Base-by-base conservation (phyloP, 1,140 invertebrate species). In the Trichonephila inaurata region DNA sequence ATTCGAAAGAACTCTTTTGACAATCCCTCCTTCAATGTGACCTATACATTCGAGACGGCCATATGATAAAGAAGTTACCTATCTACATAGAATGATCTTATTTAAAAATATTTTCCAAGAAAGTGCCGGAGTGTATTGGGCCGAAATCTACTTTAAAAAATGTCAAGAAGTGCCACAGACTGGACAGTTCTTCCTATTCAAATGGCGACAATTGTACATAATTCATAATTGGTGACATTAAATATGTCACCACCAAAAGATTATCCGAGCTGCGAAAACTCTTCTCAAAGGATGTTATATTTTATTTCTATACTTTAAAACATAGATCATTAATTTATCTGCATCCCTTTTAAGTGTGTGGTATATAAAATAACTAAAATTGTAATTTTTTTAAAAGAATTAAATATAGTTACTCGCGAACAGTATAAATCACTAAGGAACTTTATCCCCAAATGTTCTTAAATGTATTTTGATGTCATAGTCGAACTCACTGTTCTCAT, bases 1-100 rank as follows among this genome's bases (percentile, higher is more conserved):
- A 94, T 94, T 51, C 94, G 94, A 12, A 93, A 94, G 87, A 94
- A 93, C 44, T 94, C 94, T 0, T 94, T 94, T 28, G 94, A 94
- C 90, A 94, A 94, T 94, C 94, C 94, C 16, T 92, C 92, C 58
- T 94, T 94, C 72, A 94, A 94, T 83, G 94, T 94, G 4, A 94
- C 94, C 19, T 94, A 94, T 40, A 94, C 94, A 62, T 94, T 94
- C 44, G 94, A 94, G 62, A 94, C 94, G 4, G 94, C 94, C 77
- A 94, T 94, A 87, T 94, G 94, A 94, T 89, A 93, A 83, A 60
- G 60, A 90, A 85, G 8, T 44, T 60, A 60, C 10, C 14, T 69
- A 24, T 69, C n/a, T 10, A n/a, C 24, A 69, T 28, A 24, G 82
- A 21, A 58, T 51, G n/a, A 21, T 51, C 40, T 24, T 12, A 51